Base-by-base conservation (phyloP, 2,113 vertebrate genomes). In the Saccopteryx leptura region DNA sequence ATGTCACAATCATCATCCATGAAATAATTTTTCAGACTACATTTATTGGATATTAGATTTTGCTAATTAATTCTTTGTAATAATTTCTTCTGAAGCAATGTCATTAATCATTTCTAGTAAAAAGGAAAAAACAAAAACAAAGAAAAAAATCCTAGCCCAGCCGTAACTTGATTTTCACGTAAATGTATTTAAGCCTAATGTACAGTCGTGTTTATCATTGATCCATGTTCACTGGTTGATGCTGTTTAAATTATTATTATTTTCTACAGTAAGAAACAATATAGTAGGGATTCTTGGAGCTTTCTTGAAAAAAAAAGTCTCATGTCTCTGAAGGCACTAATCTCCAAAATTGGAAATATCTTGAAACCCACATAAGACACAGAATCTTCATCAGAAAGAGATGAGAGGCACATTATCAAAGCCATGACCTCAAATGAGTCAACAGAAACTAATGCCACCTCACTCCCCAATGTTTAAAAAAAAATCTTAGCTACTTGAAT, bases 51-150 rank as follows among this genome's bases (percentile, higher is more conserved):
- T 98, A 99, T 99, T 98, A 99, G 98, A 99, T 99, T 99, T 98
- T 98, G 98, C 97, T 99, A 99, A 99, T 99, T 99, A 99, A 99
- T 99, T 99, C 97, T 97, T 97, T 98, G 98, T 98, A 99, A 99
- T 99, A 98, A 99, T 99, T 99, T 99, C 99, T 98, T 98, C 98
- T 98, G 98, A 99, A 99, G 98, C 98, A 99, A 99, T 98, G 97
- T 98, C 98, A 99, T 99, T 98, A 98, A 98, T 99, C 98, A 97
- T 99, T 99, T 99, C 98, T 99, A 99, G 98, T 98, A 99, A 99
- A 98, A 97, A 90, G 50, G 7, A 93, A 91, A 97, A 97, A 98
- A 97, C 93, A 96, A 81, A 97, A 96, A 96, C 97, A 90, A 97
- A 97, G 98, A 95, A 92, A 97, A 97, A 97, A 97, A 97, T 97